Conservation (phyloP, 1,140 invertebrate species). For the Aporrectodea caliginosa region DNA sequence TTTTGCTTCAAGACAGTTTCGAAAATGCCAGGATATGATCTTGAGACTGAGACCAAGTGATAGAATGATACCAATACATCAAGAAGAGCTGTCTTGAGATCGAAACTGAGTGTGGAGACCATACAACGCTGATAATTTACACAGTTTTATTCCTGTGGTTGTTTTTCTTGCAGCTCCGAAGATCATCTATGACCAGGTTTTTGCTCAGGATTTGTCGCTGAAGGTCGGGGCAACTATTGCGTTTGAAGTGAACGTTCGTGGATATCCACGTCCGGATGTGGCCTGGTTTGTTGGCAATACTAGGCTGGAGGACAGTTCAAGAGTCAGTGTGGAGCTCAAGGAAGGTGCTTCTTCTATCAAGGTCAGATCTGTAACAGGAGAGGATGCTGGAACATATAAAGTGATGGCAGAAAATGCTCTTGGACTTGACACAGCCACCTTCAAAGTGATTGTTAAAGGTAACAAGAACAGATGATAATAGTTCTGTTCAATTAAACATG, state of each 20-base stretch:
- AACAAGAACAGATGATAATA: background rate
- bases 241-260: conserved; percentile 28
- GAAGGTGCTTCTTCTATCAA: conserved; percentile 25
- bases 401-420: conserved; percentile 35
- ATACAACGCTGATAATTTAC: no score
- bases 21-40: no score
- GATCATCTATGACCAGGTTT: conserved; percentile 17
- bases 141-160: no score
- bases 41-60: no score
- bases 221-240: conserved; percentile 16
- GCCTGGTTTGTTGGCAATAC: conserved; percentile 25
- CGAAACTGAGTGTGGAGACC: no score
- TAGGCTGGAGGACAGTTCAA: conserved; percentile 9
- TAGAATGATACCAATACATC: no score
- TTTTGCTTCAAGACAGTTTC: no score
- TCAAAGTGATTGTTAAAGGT: conserved; percentile 31
- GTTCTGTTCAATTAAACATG: background rate
- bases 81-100: no score
- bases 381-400: conserved; percentile 29
- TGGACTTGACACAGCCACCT: conserved; percentile 37
- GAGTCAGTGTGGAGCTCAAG: conserved; percentile 17
- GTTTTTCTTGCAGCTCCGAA: conserved; percentile 28
- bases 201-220: conserved; percentile 7
- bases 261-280: conserved; percentile 22
- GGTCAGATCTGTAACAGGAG: conserved; percentile 1